These are phyloP conservation scores for Stenopsyche tienmushanensis DNA, from an alignment of 1,140 invertebrate species.

Conservation along the genomic window DNA sequence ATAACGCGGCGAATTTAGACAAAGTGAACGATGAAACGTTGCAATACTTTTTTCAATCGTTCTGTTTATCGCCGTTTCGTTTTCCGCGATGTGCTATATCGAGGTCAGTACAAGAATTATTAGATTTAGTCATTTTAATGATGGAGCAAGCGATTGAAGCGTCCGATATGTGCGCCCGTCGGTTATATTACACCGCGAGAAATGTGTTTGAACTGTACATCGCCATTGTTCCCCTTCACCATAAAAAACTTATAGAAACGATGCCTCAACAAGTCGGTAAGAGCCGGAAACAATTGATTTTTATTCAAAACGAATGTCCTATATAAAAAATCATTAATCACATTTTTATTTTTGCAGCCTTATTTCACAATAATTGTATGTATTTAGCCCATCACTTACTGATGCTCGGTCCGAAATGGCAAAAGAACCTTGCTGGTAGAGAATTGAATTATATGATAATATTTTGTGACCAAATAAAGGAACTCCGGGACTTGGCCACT, in stretches of 20 bases:
- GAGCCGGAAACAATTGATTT: not conserved
- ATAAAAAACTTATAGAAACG: conserved; percentile 74
- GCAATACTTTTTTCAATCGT: conserved; percentile 39
- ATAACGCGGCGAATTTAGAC: conserved; percentile 32
- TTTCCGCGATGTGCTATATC: conserved; percentile 56
- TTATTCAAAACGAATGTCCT: too few species aligned
- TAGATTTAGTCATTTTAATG: conserved; percentile 70
- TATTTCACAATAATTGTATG: conserved; percentile 93
- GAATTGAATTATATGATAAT: conserved; percentile 48
- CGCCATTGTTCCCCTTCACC: conserved; percentile 73
- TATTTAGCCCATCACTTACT: conserved; percentile 78
- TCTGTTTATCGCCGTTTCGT: conserved; percentile 52
- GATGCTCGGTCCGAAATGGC: conserved; percentile 63
- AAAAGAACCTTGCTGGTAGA: conserved; percentile 47
- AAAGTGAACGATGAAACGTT: conserved; percentile 45
- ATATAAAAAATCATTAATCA: conserved; percentile 1
- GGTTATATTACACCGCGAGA: conserved; percentile 69
- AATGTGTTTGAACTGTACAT: conserved; percentile 80
- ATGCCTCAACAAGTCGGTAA: conserved; percentile 83
- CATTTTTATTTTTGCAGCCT: conserved; percentile 59
- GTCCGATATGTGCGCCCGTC: conserved; percentile 60
- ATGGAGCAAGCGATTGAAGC: conserved; percentile 69
- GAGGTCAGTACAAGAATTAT: conserved; percentile 60
- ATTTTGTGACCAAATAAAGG: conserved; percentile 55
- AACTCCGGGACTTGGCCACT: conserved; percentile 66